A percentile compares a stretch with the other conserved stretches of the same genome.
These are phyloP conservation scores for Meles meles DNA, from an alignment of 2,113 vertebrate genomes.

Conservation along the genomic window DNA sequence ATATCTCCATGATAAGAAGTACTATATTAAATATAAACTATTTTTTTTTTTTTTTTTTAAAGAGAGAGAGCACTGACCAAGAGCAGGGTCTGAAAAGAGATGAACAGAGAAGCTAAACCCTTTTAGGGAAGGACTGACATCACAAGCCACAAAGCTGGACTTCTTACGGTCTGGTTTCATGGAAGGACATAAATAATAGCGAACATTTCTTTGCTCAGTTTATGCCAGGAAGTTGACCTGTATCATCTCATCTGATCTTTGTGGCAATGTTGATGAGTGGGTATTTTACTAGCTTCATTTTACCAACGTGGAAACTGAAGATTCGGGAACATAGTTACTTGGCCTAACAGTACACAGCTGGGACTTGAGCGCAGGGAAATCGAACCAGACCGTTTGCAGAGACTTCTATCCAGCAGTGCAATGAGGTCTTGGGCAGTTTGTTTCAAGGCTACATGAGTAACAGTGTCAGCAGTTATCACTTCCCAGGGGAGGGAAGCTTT, in stretches of 20 bases:
- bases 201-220: background rate
- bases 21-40: conserved; percentile 48
- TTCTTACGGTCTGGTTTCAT: background rate
- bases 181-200: background rate
- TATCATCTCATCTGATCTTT: background rate
- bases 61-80: background rate
- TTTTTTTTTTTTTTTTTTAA: too few species aligned
- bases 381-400: background rate
- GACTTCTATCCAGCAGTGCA: background rate
- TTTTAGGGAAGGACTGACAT: background rate
- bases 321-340: background rate
- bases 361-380: background rate
- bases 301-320: background rate
- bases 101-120: background rate
- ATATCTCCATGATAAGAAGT: background rate
- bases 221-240: background rate
- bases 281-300: background rate
- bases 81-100: background rate
- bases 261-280: background rate
- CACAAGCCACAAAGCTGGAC: background rate
- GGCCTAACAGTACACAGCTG: background rate
- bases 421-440: background rate
- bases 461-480: background rate
- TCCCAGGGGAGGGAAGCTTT: background rate
- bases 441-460: background rate